Evolutionary conservation across 2,888 invertebrate species (phyloP).

Genomic region (Caenorhabditis sinica): DNA sequence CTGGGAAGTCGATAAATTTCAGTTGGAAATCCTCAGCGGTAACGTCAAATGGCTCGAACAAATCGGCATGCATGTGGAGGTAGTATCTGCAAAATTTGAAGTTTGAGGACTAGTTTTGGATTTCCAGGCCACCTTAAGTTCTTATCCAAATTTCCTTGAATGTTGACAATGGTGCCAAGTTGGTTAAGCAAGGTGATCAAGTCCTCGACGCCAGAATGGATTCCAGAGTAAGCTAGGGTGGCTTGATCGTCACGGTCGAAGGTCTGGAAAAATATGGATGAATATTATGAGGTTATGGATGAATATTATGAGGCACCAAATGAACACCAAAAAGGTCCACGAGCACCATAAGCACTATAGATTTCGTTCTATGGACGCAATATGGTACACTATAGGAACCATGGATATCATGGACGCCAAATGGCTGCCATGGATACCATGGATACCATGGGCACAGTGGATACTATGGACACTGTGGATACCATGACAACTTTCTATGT

Average conservation of each 20-base stretch:
- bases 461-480: neutral
- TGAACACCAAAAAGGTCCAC: neutral
- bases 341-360: too few species aligned
- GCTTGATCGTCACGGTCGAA: slow-evolving; percentile 66
- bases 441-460: neutral
- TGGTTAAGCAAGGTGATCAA: slow-evolving; percentile 48
- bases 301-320: neutral
- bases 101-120: neutral
- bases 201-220: slow-evolving; percentile 53
- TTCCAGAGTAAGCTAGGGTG: slow-evolving; percentile 49
- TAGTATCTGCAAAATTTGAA: too few species aligned
- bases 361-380: too few species aligned
- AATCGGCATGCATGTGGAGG: slow-evolving; percentile 65
- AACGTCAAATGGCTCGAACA: slow-evolving; percentile 65
- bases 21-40: slow-evolving; percentile 53
- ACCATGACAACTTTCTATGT: too few species aligned
- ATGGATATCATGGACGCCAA: neutral
- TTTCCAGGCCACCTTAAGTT: slow-evolving; percentile 60
- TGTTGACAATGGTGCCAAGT: slow-evolving; percentile 59
- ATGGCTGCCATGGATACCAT: neutral
- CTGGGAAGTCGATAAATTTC: slow-evolving; percentile 68
- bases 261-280: slow-evolving; percentile 22
- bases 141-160: slow-evolving; percentile 54
- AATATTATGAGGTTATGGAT: neutral
- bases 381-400: neutral